Base-by-base conservation (phyloP, 2,797 vertebrate species). In the Spinus olivaceus region DNA sequence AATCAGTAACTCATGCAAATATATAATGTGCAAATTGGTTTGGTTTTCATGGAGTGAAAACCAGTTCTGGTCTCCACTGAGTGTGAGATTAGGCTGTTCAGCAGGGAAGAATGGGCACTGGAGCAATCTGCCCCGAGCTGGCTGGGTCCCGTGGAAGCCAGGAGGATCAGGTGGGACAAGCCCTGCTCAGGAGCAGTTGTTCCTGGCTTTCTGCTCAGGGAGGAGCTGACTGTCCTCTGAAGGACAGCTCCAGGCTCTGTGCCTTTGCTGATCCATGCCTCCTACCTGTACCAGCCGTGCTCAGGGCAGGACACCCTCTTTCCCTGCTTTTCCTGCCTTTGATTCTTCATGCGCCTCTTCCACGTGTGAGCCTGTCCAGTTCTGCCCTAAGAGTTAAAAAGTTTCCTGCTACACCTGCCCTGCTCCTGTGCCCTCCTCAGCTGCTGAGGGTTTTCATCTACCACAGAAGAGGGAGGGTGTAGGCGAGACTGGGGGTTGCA, bases 81-180 rank as follows among this genome's bases (percentile, higher is more conserved):
- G 22, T 39, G n/a, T 59, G 60, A 70, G 79, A 51, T 72, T 12
- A 66, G 56, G 3, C n/a, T 73, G 64, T 73, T 77, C 56, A 56
- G 18, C n/a, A 71, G 18, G 42, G 24, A 3, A 59, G 37, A 60
- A 44, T 3, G n/a, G 63, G 10, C 27, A 15, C 33, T 65, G 71
- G 22, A 46, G 25, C 37, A 44, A 44, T 14, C 42, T 66, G 9
- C 25, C 53, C 53, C 0, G 0, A 20, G 3, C 2, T 54, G n/a
- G 21, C 14, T 70, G 86, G 27, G 14, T 85, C n/a, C 20, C 3
- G 0, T 16, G 35, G 64, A 42, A 82, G 16, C n/a, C 30, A 73
- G 22, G 32, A 80, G 54, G 51, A 65, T 13, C 14, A 65, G 42
- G 16, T 0, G 0, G 25, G 57, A 56, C 8, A 63, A 49, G 21